Base-by-base conservation (phyloP, 2,113 vertebrate species). In the Clarias magur region DNA sequence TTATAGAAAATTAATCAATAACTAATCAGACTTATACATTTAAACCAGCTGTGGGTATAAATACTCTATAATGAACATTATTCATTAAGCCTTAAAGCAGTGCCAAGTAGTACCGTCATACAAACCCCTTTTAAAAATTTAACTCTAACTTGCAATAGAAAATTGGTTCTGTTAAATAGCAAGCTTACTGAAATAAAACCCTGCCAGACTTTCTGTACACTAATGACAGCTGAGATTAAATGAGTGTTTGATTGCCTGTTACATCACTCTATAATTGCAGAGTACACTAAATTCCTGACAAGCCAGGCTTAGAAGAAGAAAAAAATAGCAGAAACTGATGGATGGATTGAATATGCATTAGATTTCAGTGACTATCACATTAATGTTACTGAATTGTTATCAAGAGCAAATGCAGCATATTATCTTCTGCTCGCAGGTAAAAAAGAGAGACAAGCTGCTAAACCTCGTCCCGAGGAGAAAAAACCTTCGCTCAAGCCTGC, bases 141-240 rank as follows among this genome's bases (percentile, higher is more conserved):
- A 89, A 82, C 85, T 73, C 54, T 62, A 70, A 60, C 25, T 85
- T 86, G 57, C 85, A 86, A 34, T 53, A 84, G 60, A 70, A 86
- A 85, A 88, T 91, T 86, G 87, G 81, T 88, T 60, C 83, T 85
- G 87, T 90, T 90, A 89, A 67, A 84, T 75, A 68, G 27, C 30
- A 85, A 70, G 65, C 80, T 89, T 88, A 82, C 59, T 60, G 56
- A 83, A 80, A 88, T 79, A 82, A 81, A 87, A 67, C 48, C 65
- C 59, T 85, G 67, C 84, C 73, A 82, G 75, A 84, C 85, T 79
- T 83, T 80, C 60, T 85, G 16, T 70, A 30, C 48, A 25, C 80
- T 75, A 62, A 68, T 84, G 60, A 89, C 83, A 86, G 63, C 67
- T 23, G 57, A 34, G 79, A 73, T 84, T 80, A 73, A 78, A 86